Evolutionary conservation across 1,140 invertebrate genomes (phyloP), one percentile per base, ranked within the genome.

Genomic region (Harpegnathos saltator): DNA sequence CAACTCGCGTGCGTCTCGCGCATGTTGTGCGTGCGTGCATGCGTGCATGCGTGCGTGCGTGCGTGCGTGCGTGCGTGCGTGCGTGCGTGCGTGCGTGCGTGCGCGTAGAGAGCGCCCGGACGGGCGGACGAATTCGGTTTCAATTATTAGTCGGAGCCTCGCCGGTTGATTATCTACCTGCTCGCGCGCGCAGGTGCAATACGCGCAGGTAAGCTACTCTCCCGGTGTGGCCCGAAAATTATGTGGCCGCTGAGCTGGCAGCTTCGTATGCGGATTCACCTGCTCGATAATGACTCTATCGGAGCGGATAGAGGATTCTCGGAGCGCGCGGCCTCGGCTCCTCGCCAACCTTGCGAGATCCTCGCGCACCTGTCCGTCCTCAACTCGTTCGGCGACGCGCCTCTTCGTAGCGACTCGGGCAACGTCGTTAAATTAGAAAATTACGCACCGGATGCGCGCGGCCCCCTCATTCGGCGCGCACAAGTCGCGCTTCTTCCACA

Each of bases 221-320:
- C 66, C 52, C 72, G 38, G 62, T 84, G 73, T 78, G 85, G 85
- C 69, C 85, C 52, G 77, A 82, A 84, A 87, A 87, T 87, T 80
- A 78, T 82, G 80, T 73, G 75, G 33, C 65, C 65, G 63, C 75
- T 24, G 80, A 78, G 72, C 81, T 83, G 58, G 63, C 59, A 82
- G 83, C 81, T 73, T 82, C 33, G 56, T 17, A 50, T 44, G 66
- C 77, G 63, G 85, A 87, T 87, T 87, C 86, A 87, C 86, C 86
- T 87, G 86, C 80, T 74, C 62, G 85, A 77, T 87, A 87, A 87
- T 87, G 86, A 80, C 86, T 87, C 86, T 87, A 87, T 87, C 86
- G 73, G 84, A 61, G 19, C 62, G 74, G 74, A 24, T 77, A 44
- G 63, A 58, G 19, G 29, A 54, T 75, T 56, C n/a, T 44, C n/a